Conservation (phyloP, 2,888 invertebrate genomes). For the Synanthedon formicaeformis region DNA sequence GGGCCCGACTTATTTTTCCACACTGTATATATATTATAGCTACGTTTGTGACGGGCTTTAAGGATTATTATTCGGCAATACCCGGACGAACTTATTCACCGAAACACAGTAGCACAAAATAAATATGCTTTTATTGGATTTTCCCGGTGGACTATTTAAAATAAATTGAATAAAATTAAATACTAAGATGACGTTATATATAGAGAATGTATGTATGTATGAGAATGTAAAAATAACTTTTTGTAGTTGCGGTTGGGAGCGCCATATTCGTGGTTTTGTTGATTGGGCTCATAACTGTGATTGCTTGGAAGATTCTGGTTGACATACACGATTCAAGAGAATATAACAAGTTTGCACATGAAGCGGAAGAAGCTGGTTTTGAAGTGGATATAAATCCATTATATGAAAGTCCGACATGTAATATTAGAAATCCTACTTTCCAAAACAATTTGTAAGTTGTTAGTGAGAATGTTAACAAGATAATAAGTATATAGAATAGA, state of each 20-base stretch:
- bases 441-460: not conserved
- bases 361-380: conserved; percentile 28
- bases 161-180: too few species aligned
- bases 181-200: too few species aligned
- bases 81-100: too few species aligned
- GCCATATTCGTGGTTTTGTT: conserved; percentile 34
- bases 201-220: not conserved
- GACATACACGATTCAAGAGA: conserved; percentile 41
- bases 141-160: too few species aligned
- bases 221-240: not conserved
- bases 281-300: conserved; percentile 41
- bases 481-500: too few species aligned
- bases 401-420: conserved; percentile 26
- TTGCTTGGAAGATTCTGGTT: conserved; percentile 43
- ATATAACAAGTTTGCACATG: conserved; percentile 33
- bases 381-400: conserved; percentile 29
- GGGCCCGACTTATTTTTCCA: too few species aligned
- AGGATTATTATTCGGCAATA: too few species aligned
- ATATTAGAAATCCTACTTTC: conserved; percentile 32
- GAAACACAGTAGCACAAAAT: too few species aligned
- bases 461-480: not conserved
- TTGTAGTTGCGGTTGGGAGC: conserved; percentile 39
- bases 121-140: too few species aligned
- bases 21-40: too few species aligned
- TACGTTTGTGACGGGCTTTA: too few species aligned